A percentile compares a stretch with the other conserved stretches of the same genome.
Evolutionary conservation across 2,797 vertebrate genomes (phyloP).

Genomic region (Hydrocynus forskahlii): DNA sequence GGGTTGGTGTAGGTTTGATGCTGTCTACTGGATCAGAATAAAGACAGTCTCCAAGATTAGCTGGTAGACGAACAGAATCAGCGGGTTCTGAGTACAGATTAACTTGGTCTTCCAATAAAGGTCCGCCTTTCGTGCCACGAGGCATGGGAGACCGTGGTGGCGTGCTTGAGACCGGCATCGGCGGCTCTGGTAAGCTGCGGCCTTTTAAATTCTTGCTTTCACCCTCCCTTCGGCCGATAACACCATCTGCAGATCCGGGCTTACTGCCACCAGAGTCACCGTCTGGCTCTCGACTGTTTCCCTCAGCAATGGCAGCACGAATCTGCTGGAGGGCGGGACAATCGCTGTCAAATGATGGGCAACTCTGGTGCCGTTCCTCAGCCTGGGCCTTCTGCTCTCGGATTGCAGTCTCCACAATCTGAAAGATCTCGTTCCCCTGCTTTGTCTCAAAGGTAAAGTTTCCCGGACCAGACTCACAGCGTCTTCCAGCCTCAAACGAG

Average conservation of each 20-base stretch:
- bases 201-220: constrained; percentile 72
- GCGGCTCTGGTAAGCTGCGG: constrained; percentile 80
- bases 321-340: constrained; percentile 67
- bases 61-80: constrained; percentile 82
- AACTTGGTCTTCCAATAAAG: constrained; percentile 62
- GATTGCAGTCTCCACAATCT: constrained; percentile 89
- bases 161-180: constrained; percentile 54
- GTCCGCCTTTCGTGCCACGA: constrained; percentile 59
- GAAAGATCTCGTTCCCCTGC: constrained; percentile 95
- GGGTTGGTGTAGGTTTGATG: constrained; percentile 67
- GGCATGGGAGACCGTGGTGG: constrained; percentile 68
- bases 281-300: constrained; percentile 73
- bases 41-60: constrained; percentile 74
- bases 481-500: constrained; percentile 94
- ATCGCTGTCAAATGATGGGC: constrained; percentile 72
- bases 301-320: constrained; percentile 52
- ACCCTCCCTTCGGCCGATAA: constrained; percentile 65
- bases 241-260: constrained; percentile 74
- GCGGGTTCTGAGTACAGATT: constrained; percentile 90
- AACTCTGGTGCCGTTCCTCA: constrained; percentile 80
- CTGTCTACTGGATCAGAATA: constrained; percentile 93
- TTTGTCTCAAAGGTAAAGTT: constrained; percentile 98
- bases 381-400: constrained; percentile 87
- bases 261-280: constrained; percentile 78
- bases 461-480: constrained; percentile 94